A percentile compares a stretch with the other conserved stretches of the same genome.
Evolutionary conservation across 2,888 invertebrate species (phyloP).

Genomic region (Caenorhabditis parvicauda): DNA sequence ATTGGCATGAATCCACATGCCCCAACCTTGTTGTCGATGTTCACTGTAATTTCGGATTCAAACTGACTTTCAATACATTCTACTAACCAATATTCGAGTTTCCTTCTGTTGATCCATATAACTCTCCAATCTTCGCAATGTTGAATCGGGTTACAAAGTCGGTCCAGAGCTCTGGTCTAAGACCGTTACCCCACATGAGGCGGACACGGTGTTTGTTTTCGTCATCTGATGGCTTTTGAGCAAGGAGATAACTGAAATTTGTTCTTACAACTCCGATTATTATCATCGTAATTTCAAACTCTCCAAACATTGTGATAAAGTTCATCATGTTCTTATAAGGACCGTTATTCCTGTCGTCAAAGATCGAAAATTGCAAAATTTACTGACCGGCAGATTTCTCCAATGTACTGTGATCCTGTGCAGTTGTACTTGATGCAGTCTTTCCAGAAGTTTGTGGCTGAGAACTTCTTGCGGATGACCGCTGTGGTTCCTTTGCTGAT

Average conservation of each 20-base stretch:
- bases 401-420: constrained; percentile 65
- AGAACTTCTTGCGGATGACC: constrained; percentile 85
- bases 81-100: constrained; percentile 81
- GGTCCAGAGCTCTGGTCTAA: constrained; percentile 88
- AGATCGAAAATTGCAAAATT: neutral
- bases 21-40: constrained; percentile 85
- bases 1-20: constrained; percentile 83
- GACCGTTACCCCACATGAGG: constrained; percentile 86
- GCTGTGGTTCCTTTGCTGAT: constrained; percentile 72
- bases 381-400: constrained; percentile 66
- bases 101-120: constrained; percentile 95
- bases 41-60: constrained; percentile 69
- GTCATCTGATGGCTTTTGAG: constrained; percentile 64
- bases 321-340: neutral
- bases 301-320: too few relatives aligned
- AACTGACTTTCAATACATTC: neutral
- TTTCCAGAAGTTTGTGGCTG: constrained; percentile 85
- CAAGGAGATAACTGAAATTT: constrained; percentile 65
- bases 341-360: neutral
- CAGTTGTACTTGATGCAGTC: constrained; percentile 49
- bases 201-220: constrained; percentile 68
- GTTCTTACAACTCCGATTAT: too few relatives aligned
- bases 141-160: constrained; percentile 83
- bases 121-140: constrained; percentile 81
- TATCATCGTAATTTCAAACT: too few relatives aligned